A percentile compares a stretch with the other conserved stretches of the same genome.
phyloP scores from a whole-genome alignment of 2,797 vertebrate species.

The Helicolenus hilgendorfi region DNA sequence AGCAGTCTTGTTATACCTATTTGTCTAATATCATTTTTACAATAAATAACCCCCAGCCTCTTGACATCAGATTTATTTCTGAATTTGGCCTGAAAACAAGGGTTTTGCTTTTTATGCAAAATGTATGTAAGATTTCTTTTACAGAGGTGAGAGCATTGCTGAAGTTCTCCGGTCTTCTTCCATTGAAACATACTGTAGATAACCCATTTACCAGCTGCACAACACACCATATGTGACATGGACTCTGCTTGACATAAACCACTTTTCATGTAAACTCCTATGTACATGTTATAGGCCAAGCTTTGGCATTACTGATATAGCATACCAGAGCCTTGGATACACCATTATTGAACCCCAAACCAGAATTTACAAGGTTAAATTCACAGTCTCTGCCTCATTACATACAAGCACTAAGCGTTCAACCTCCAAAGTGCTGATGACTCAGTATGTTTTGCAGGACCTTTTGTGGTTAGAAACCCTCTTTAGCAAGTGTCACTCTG shows the following conservation, averaged over 20 bases:
- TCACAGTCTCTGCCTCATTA: constrained; percentile 11
- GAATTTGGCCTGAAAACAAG: constrained; percentile 1
- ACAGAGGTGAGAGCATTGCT: background rate
- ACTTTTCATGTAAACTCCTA: constrained; percentile 12
- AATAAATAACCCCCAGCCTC: background rate
- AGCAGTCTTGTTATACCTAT: background rate
- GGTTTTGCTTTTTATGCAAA: background rate
- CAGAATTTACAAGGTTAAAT: constrained; percentile 10
- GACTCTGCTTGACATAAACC: background rate
- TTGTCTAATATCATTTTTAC: background rate
- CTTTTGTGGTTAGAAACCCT: constrained; percentile 31
- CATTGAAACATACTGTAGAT: background rate
- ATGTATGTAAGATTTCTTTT: background rate
- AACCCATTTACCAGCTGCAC: background rate
- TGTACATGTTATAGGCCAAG: background rate
- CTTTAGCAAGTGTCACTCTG: constrained; percentile 5
- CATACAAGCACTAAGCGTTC: constrained; percentile 30
- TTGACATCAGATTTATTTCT: background rate
- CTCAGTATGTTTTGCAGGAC: constrained; percentile 25
- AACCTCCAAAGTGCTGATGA: constrained; percentile 28
- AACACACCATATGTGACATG: background rate
- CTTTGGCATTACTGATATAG: background rate
- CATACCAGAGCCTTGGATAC: background rate
- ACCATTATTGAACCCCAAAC: background rate
- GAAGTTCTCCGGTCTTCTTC: background rate